Base-by-base conservation (phyloP, 2,797 vertebrate species). In the Xyrichtys novacula region DNA sequence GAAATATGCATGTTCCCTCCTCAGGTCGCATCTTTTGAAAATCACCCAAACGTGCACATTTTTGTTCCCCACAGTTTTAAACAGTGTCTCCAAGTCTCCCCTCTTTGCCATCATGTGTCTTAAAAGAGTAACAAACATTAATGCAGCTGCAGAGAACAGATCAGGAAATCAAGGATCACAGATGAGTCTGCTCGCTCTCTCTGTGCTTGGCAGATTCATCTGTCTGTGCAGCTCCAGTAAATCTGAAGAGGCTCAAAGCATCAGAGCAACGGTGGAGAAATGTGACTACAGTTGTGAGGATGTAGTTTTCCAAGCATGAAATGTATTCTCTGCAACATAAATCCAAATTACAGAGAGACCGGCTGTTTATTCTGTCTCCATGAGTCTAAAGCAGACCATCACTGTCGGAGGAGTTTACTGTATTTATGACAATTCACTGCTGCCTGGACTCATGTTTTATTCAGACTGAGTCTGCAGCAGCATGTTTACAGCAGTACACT, bases 361-460 rank as follows among this genome's bases (percentile, higher is more conserved):
- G 40, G 16, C 23, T 28, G 47, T 9, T 4, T 44, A 6, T 43
- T 69, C 3, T 25, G 28, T 17, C 1, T 10, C 23, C 39, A 46
- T 26, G 20, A 4, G 32, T 19, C 17, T 42, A 32, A n/a, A 39
- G 42, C 52, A 22, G 11, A 34, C 20, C 43, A n/a, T 32, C 15
- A 14, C 42, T 32, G 10, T 49, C 17, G 7, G 40, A 15, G 31
- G 12, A 34, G 1, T 32, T 36, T 26, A 26, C 38, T 50, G 16
- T 23, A 59, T 64, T 67, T 20, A 57, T 49, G 42, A 16, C 29
- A 22, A 47, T 65, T 56, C 65, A 29, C 29, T 22, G 52, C 12
- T 57, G 31, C 22, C 8, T 16, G 16, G 7, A 7, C 4, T 1
- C 22, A 49, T 64, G 25, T 29, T 29, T 55, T 58, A 60, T 47